phyloP scores from a whole-genome alignment of 1,140 invertebrate genomes.

The Lepidurus apus region DNA sequence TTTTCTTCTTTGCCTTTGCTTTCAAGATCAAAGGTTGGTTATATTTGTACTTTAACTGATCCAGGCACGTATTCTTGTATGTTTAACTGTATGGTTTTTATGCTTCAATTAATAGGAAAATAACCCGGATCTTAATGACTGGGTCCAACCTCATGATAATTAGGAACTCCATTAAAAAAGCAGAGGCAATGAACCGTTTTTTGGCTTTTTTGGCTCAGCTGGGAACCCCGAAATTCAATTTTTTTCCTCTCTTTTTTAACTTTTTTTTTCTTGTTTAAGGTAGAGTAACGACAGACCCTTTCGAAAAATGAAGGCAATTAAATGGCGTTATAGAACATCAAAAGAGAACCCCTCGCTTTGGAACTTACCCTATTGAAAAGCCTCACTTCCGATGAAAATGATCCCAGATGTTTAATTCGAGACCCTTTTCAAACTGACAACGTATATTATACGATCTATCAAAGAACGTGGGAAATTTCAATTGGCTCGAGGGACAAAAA shows the following conservation, averaged over 20 bases:
- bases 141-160: background rate
- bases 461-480: constrained; percentile 6
- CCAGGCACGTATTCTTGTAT: too few relatives aligned
- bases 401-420: constrained; percentile 11
- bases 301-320: constrained; percentile 1
- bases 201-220: background rate
- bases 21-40: too few relatives aligned
- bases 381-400: background rate
- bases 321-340: background rate
- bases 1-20: too few relatives aligned
- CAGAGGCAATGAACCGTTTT: background rate
- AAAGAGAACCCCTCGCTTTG: background rate
- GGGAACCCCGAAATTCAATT: background rate
- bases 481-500: background rate
- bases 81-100: background rate
- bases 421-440: constrained; percentile 1
- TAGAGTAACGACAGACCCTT: background rate
- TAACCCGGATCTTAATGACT: background rate
- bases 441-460: constrained; percentile 5
- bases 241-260: background rate
- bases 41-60: too few relatives aligned
- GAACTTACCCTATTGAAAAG: background rate
- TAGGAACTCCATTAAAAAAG: constrained; percentile 7
- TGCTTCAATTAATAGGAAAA: background rate
- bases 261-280: background rate